A percentile compares a stretch with the other conserved stretches of the same genome.
Conservation (phyloP, 2,113 vertebrate genomes). For the Columbina picui region DNA sequence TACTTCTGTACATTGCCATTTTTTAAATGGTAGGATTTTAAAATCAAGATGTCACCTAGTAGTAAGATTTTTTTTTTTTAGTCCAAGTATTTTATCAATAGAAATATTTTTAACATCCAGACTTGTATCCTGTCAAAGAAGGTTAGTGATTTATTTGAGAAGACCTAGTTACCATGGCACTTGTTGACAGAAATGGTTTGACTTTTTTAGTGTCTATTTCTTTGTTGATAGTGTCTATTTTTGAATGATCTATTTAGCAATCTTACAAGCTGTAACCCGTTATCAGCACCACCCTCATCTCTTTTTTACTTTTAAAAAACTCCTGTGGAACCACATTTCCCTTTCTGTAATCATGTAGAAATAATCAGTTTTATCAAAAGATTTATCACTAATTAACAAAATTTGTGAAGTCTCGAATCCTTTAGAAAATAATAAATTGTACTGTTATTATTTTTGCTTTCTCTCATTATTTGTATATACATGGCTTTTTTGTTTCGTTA, state of each 20-base stretch:
- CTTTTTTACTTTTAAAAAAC: background rate
- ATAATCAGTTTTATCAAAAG: background rate
- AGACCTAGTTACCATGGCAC: background rate
- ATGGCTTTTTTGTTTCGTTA: background rate
- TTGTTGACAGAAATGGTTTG: background rate
- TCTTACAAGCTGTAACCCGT: background rate
- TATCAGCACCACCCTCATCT: background rate
- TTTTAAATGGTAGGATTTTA: background rate
- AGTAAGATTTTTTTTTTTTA: background rate
- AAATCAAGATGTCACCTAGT: background rate
- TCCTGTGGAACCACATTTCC: background rate
- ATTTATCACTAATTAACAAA: background rate
- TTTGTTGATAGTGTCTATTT: background rate
- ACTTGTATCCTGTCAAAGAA: background rate
- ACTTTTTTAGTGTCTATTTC: background rate
- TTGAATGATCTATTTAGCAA: background rate
- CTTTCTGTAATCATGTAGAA: background rate
- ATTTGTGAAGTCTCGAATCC: background rate
- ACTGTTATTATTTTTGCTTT: background rate
- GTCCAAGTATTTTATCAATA: background rate
- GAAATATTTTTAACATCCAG: background rate
- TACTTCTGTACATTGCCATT: background rate
- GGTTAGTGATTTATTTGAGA: background rate
- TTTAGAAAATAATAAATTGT: background rate
- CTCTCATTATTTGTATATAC: background rate